These are phyloP conservation scores for Protobothrops mucrosquamatus DNA, from an alignment of 2,113 vertebrate species.

Conservation along the genomic window DNA sequence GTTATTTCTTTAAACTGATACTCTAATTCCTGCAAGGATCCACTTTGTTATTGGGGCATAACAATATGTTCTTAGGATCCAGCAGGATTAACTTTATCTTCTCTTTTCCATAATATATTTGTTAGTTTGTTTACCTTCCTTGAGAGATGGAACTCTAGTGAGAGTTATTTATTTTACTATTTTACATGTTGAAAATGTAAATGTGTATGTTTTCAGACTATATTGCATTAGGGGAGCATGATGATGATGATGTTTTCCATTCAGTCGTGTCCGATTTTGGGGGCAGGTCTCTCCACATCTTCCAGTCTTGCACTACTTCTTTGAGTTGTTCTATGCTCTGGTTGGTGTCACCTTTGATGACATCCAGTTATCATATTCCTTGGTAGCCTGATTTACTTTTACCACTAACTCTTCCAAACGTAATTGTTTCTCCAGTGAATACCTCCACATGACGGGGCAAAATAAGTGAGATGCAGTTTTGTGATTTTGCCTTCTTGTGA, in stretches of 20 bases:
- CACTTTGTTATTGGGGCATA: background rate
- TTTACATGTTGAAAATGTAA: background rate
- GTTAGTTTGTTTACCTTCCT: background rate
- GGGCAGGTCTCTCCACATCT: background rate
- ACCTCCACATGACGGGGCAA: background rate
- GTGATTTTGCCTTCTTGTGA: too few relatives aligned
- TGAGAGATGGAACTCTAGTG: background rate
- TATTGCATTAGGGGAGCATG: background rate
- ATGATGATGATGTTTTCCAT: background rate
- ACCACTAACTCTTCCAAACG: background rate
- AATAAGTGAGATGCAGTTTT: too few relatives aligned
- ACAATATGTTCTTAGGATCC: background rate
- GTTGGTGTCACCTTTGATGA: background rate
- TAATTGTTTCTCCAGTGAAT: background rate
- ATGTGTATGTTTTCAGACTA: background rate
- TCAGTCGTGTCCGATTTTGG: background rate
- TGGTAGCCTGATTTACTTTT: background rate
- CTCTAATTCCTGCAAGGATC: background rate
- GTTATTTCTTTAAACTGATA: background rate
- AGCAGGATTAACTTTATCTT: background rate
- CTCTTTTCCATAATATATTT: background rate
- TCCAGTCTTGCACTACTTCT: background rate
- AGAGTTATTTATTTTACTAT: background rate
- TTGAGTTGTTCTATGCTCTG: background rate
- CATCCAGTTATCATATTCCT: background rate